phyloP scores from a whole-genome alignment of 2,113 vertebrate species.

The Cranoglanis bouderius region DNA sequence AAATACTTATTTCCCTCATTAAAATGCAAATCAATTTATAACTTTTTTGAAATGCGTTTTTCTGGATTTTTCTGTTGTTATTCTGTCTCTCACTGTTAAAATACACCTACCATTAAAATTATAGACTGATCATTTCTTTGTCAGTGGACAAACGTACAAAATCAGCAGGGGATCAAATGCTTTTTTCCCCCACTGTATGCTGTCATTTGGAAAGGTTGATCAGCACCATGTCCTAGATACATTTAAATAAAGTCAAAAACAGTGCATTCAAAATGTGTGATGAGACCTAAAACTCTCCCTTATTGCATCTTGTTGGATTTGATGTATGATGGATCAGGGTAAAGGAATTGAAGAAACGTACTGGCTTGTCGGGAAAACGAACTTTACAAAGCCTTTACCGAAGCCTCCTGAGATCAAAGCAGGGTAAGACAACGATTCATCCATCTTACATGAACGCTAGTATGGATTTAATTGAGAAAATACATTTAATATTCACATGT shows the following conservation, averaged over 20 bases:
- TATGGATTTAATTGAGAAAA: neutral
- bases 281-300: neutral
- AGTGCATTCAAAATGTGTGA: neutral
- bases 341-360: slow-evolving; percentile 92
- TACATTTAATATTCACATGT: neutral
- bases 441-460: neutral
- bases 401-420: slow-evolving; percentile 82
- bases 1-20: no score
- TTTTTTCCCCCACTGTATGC: no score
- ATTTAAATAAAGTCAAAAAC: neutral
- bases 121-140: no score
- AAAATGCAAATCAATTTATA: no score
- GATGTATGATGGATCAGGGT: slow-evolving; percentile 70
- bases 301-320: neutral
- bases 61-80: no score
- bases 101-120: no score
- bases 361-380: slow-evolving; percentile 85
- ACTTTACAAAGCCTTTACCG: slow-evolving; percentile 84
- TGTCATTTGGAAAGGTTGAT: neutral
- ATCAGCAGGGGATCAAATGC: no score
- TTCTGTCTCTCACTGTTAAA: no score
- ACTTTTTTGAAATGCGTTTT: no score
- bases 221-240: neutral
- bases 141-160: no score
- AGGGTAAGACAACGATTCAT: slow-evolving; percentile 75